A percentile compares a stretch with the other conserved stretches of the same genome.
Conservation (phyloP, 2,797 vertebrate species). For the Hypotaenidia philippensis region DNA sequence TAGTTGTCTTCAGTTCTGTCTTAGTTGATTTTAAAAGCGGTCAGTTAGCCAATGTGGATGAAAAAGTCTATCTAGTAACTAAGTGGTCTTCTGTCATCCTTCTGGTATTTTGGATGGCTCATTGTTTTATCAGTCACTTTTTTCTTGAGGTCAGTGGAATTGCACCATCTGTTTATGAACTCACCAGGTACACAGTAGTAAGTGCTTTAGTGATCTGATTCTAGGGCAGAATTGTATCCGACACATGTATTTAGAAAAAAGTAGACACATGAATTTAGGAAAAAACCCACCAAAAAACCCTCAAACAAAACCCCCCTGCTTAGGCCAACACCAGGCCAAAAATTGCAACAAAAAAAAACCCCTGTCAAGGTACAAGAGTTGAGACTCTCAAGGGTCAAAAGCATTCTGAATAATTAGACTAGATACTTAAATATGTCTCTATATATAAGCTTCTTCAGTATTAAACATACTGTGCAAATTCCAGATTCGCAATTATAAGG, state of each 20-base stretch:
- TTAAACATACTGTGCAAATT: neutral
- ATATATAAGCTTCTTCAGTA: neutral
- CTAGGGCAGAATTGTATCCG: neutral
- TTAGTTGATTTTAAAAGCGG: neutral
- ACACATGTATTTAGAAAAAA: neutral
- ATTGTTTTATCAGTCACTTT: neutral
- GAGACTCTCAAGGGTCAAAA: neutral
- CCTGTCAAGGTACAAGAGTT: neutral
- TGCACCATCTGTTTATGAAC: neutral
- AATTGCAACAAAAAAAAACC: accelerated
- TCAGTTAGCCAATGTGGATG: neutral
- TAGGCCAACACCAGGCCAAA: neutral
- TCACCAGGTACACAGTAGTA: neutral
- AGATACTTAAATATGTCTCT: neutral
- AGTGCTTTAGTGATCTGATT: neutral
- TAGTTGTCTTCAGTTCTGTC: neutral
- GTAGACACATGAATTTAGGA: neutral
- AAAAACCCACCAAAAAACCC: neutral
- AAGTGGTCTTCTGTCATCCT: neutral
- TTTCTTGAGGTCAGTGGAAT: neutral
- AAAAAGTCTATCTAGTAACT: neutral
- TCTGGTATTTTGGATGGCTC: neutral
- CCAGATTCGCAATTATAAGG: neutral
- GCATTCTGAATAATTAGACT: neutral
- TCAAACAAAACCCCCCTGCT: no score